Evolutionary conservation across 1,140 invertebrate species (phyloP), one percentile per base, ranked within the genome.

Genomic region (Formica selysi): DNA sequence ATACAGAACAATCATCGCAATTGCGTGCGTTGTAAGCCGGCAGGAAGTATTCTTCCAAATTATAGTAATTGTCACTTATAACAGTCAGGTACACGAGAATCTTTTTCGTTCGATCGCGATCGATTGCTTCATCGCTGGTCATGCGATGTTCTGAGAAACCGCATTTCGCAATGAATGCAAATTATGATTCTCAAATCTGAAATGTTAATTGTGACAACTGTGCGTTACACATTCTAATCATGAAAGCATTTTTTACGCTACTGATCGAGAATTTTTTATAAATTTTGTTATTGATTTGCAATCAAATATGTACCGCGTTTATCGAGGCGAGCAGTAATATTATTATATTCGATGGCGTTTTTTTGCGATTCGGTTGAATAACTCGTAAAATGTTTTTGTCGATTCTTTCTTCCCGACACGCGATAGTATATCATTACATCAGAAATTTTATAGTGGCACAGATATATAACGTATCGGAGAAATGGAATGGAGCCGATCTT

Each of bases 361-460:
- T 71, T 71, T 79, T 61, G 71, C 59, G 41, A 81, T 67, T 48
- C 59, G 19, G 32, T 62, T 65, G 32, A 38, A 32, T 51, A 48
- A 29, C 26, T 85, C 81, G 51, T 51, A 44, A 19, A 26, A 6
- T 26, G 74, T 89, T 90, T 84, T 87, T 90, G 80, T 54, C 68
- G 19, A 54, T 85, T 62, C 80, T 90, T 88, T 90, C 86, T 81
- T 51, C 81, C 57, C 76, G 81, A 83, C 71, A 67, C 57, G 81
- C 81, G 65, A 88, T 76, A 87, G 64, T 67, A 38, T 88, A 67
- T 86, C 76, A 88, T 87, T 90, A 90, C 86, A 78, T 87, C 64
- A 32, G 67, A 64, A 38, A 59, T 64, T 48, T 84, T 36, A 65
- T 71, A 73, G 68, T 48, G 62, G 16, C 70, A 10, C 26, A 61